These are phyloP conservation scores for Glyptemys insculpta DNA, from an alignment of 2,797 vertebrate genomes.

Conservation along the genomic window DNA sequence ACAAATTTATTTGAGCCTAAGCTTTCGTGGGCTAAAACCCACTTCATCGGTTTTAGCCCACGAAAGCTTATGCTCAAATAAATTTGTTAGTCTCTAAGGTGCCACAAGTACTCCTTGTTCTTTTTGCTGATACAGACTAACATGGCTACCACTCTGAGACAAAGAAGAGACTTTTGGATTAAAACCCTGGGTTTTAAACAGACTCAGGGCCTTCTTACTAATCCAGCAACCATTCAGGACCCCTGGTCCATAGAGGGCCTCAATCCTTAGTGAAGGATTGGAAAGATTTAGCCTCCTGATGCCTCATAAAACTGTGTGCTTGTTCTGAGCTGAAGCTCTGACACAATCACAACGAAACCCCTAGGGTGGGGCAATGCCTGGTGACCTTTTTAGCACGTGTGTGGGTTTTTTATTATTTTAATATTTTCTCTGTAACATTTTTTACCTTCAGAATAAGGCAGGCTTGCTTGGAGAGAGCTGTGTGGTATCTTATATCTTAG, in stretches of 20 bases:
- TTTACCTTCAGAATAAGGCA: background rate
- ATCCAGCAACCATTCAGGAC: background rate
- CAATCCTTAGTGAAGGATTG: background rate
- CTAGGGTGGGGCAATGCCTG: background rate
- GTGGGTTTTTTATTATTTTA: background rate
- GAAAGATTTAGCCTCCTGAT: background rate
- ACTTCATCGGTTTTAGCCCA: too few relatives aligned
- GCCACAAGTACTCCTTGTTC: too few relatives aligned
- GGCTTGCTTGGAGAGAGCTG: background rate
- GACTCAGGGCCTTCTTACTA: background rate
- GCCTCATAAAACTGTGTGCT: background rate
- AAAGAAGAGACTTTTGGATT: background rate
- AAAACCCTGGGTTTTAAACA: background rate
- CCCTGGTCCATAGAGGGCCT: background rate
- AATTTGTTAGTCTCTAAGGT: too few relatives aligned
- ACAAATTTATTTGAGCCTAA: too few relatives aligned
- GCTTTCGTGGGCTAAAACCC: too few relatives aligned
- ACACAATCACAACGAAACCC: background rate
- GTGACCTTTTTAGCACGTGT: background rate
- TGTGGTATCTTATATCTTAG: background rate
- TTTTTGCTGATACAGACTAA: too few relatives aligned
- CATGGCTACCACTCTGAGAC: background rate
- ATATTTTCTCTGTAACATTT: background rate
- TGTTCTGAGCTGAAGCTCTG: background rate
- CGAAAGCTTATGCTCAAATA: too few relatives aligned